Evolutionary conservation across 2,888 invertebrate species (phyloP).

Genomic region (Eupithecia vulgata): DNA sequence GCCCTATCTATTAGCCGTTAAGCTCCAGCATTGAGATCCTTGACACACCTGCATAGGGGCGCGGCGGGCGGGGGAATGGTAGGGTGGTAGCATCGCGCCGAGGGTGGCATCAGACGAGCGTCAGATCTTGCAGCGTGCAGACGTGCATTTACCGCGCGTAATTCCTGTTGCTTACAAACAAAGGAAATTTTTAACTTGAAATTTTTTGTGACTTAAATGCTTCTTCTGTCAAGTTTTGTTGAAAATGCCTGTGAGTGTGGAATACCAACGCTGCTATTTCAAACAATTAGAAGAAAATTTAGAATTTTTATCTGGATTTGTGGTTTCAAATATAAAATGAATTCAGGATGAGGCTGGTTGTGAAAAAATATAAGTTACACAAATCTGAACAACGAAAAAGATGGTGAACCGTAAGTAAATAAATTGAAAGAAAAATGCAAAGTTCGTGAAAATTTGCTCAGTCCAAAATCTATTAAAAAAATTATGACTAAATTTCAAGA

Average conservation of each 20-base stretch:
- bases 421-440: not conserved
- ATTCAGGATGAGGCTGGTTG: not conserved
- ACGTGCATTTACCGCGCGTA: slow-evolving; percentile 25
- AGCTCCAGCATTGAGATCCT: slow-evolving; percentile 35
- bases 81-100: slow-evolving; percentile 15
- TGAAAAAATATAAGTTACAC: not conserved
- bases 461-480: no score
- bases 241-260: slow-evolving; percentile 29
- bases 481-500: not conserved
- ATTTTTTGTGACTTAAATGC: slow-evolving; percentile 1
- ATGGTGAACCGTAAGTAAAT: slow-evolving; percentile 30
- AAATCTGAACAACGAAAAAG: slow-evolving; percentile 11
- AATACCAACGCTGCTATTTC: slow-evolving; percentile 2
- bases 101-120: slow-evolving; percentile 31
- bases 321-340: not conserved
- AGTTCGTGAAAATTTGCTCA: not conserved
- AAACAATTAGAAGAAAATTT: not conserved
- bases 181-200: slow-evolving; percentile 18
- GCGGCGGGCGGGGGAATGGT: slow-evolving; percentile 26
- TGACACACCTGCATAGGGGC: slow-evolving; percentile 46
- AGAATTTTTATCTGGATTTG: slow-evolving; percentile 1
- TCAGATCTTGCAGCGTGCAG: slow-evolving; percentile 27
- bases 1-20: not conserved
- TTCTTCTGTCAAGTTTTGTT: not conserved
- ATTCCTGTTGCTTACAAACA: slow-evolving; percentile 33